phyloP scores from a whole-genome alignment of 2,113 vertebrate species.

The Grammomys surdaster region DNA sequence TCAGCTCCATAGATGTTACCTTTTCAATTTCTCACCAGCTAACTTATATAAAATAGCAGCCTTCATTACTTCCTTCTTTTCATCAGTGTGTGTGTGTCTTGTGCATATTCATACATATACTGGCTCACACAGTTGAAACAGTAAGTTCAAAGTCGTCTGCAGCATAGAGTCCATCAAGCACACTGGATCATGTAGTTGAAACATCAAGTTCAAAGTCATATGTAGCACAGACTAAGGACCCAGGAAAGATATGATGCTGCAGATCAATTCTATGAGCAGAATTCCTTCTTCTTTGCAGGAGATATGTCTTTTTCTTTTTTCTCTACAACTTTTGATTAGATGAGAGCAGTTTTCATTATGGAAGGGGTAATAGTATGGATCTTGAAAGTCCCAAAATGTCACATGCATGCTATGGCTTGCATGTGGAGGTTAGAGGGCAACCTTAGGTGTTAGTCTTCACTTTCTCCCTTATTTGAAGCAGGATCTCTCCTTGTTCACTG shows the following conservation, averaged over 20 bases:
- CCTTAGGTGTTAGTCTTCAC: neutral
- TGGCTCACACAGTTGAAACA: neutral
- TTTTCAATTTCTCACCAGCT: neutral
- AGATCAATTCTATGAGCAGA: neutral
- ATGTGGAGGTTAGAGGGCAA: neutral
- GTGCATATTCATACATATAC: neutral
- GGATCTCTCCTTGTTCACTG: neutral
- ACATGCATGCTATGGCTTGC: neutral
- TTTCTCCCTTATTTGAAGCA: neutral
- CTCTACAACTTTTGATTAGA: neutral
- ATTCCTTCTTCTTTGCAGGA: neutral
- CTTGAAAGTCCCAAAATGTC: neutral
- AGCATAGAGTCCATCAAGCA: neutral
- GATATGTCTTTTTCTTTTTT: neutral
- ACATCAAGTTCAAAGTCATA: neutral
- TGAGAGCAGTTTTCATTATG: neutral
- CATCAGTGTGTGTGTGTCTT: neutral
- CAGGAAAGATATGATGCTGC: neutral
- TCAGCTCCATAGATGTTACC: neutral
- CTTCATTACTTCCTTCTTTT: neutral
- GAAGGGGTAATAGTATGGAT: neutral
- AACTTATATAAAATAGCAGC: neutral
- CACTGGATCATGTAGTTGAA: neutral
- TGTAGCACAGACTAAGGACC: neutral
- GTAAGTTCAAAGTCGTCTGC: neutral